Evolutionary conservation across 2,888 invertebrate species (phyloP), one percentile per base, ranked within the genome.

Genomic region (Drosophila affinis): DNA sequence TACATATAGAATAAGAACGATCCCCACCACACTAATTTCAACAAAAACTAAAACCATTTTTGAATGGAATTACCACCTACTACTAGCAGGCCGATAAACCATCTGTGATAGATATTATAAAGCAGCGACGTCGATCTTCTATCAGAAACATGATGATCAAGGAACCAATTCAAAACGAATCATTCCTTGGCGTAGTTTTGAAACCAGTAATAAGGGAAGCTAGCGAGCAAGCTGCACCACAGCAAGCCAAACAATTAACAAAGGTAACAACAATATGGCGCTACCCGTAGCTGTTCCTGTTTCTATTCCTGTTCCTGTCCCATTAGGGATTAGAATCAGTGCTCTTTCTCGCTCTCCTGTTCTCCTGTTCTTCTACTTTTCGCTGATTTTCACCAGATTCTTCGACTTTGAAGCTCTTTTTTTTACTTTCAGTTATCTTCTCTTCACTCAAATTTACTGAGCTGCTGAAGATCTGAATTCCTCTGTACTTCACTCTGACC

Each of bases 131-230:
- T 58, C 89, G 91, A 48, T 91, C 91, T 53, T 93, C 93, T 77
- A 91, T 91, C 73, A 91, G 93, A 88, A 90, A 91, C 87, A 89
- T 93, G 77, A 79, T 90, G 87, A 87, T 77, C 45, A 90, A 90
- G 89, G 89, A 91, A 81, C 93, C 93, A 77, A 90, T 92, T 81
- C 91, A 93, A 91, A 91, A 92, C 87, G 94, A 94, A 90, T 93
- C 92, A 87, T 95, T 95, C 91, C 91, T 94, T 88, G 92, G 92
- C 77, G 91, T 95, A 78, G 94, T 94, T 89, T 93, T 95, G 87
- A 95, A 94, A 92, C 94, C 94, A 55, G 94, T 94, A 72, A 93
- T 93, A 76, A 88, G 90, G 76, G 92, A 91, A 82, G 81, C 89
- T 52, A 88, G 89, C 82, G 92, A 92, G 79, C 91, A 91, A 72